These are phyloP conservation scores for Montifringilla adamsi DNA, from an alignment of 2,113 vertebrate genomes.

Conservation along the genomic window DNA sequence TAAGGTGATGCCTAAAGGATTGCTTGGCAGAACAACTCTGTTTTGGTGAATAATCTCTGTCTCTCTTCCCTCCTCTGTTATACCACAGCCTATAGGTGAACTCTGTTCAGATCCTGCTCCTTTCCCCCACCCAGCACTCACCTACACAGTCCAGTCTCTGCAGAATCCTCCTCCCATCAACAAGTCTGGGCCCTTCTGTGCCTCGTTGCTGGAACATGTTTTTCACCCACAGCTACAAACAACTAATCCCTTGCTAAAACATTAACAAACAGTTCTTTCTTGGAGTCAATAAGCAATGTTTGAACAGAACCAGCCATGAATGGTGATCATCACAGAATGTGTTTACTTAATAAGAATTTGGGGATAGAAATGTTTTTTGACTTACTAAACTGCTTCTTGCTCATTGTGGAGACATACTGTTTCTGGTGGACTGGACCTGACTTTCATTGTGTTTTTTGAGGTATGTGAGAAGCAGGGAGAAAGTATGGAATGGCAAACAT, in stretches of 20 bases:
- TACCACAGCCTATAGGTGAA: background rate
- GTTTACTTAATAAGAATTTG: background rate
- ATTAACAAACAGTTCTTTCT: background rate
- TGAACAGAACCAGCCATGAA: background rate
- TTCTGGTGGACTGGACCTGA: background rate
- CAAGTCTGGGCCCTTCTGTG: constrained; percentile 9
- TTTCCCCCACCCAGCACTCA: background rate
- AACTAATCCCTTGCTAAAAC: background rate
- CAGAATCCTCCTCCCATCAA: background rate
- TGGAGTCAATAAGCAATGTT: background rate
- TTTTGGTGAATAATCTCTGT: background rate
- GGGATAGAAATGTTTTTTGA: background rate
- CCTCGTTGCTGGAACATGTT: background rate
- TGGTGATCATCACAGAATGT: background rate
- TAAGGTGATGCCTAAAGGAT: background rate
- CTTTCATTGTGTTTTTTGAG: background rate
- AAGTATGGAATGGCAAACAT: background rate
- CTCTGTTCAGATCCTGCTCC: background rate
- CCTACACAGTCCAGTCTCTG: constrained; percentile 24
- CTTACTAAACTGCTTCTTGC: background rate
- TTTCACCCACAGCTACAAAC: background rate
- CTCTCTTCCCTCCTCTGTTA: background rate
- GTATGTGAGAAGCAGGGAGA: background rate
- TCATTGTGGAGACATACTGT: background rate
- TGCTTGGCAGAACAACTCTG: background rate